Percentiles rank a stretch among this genome's conserved stretches.
Evolutionary conservation across 23 tunicate species (phyloP).

Genomic region (Corella eumyota): DNA sequence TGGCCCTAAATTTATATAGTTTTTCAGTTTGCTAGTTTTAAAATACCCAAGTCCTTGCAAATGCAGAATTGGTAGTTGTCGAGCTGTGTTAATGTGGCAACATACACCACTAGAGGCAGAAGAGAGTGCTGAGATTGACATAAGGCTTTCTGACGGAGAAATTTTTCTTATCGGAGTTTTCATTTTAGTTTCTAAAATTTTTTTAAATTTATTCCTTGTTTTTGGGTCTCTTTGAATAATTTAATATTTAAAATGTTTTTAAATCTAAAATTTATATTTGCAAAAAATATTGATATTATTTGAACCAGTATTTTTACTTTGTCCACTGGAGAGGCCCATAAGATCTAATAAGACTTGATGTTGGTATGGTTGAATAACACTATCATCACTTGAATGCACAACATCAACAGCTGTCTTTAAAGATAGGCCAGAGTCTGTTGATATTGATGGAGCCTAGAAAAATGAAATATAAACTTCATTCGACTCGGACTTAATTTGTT

Average conservation of each 20-base stretch:
- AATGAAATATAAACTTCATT: not conserved
- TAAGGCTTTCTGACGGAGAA: no score
- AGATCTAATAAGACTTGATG: constrained; percentile 33
- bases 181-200: no score
- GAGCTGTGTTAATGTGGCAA: constrained; percentile 45
- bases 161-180: no score
- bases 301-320: constrained; percentile 1
- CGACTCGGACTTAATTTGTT: not conserved
- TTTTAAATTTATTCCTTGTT: no score
- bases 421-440: constrained; percentile 38
- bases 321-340: constrained; percentile 26
- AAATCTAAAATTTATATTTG: no score
- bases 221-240: no score
- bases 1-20: no score
- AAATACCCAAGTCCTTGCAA: constrained; percentile 59
- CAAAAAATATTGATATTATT: no score
- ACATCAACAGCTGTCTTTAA: constrained; percentile 46
- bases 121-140: no score
- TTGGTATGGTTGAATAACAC: constrained; percentile 4
- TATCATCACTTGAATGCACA: constrained; percentile 14
- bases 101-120: constrained; percentile 59
- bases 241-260: no score
- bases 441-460: constrained; percentile 1
- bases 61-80: constrained; percentile 40
- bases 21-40: no score